A percentile compares a stretch with the other conserved stretches of the same genome.
Conservation (phyloP, 1,140 invertebrate species). For the Papilio glaucus region DNA sequence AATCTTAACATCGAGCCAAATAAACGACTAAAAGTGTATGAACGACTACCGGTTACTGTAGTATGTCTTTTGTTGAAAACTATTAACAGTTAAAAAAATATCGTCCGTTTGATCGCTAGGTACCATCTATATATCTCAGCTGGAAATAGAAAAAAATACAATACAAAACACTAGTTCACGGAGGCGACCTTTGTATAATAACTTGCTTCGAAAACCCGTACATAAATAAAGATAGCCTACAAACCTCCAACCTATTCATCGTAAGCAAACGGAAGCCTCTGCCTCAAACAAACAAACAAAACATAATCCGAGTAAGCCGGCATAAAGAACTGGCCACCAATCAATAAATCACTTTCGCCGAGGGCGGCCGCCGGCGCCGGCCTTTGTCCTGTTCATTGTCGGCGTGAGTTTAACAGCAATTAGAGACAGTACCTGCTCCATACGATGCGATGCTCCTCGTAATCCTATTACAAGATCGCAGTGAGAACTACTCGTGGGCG, state of each 20-base stretch:
- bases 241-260: slow-evolving; percentile 43
- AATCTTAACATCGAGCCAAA: too few species aligned
- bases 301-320: slow-evolving; percentile 68
- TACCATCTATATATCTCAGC: too few species aligned
- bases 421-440: slow-evolving; percentile 76
- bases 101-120: too few species aligned
- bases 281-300: slow-evolving; percentile 73
- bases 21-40: too few species aligned
- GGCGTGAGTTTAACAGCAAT: slow-evolving; percentile 79
- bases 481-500: slow-evolving; percentile 60
- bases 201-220: not conserved
- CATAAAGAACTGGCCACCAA: slow-evolving; percentile 60
- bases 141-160: not conserved
- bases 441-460: slow-evolving; percentile 42
- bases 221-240: not conserved
- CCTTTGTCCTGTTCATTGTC: slow-evolving; percentile 67
- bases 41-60: too few species aligned
- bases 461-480: slow-evolving; percentile 73
- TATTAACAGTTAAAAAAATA: too few species aligned
- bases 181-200: not conserved
- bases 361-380: slow-evolving; percentile 67
- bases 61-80: too few species aligned
- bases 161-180: not conserved
- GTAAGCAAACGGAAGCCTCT: slow-evolving; percentile 58
- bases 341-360: slow-evolving; percentile 80